Conservation (phyloP, 2,113 vertebrate genomes). For the Daphoenositta chrysoptera region DNA sequence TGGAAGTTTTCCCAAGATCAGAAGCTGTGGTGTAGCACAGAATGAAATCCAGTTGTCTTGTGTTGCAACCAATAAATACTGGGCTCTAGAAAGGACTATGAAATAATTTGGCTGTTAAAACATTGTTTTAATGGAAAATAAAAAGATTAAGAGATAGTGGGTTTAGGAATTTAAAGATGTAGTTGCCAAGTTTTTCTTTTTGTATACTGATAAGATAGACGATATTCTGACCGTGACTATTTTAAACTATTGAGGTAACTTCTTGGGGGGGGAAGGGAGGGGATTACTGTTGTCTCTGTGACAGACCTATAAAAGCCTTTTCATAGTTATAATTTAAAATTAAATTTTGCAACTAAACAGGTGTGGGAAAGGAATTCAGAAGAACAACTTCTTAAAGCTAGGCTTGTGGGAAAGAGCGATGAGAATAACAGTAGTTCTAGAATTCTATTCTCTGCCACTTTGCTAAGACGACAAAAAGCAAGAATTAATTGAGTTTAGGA, state of each 20-base stretch:
- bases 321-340: not conserved
- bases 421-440: not conserved
- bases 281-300: not conserved
- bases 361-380: not conserved
- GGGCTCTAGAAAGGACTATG: not conserved
- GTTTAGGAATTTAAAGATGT: not conserved
- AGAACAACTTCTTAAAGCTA: not conserved
- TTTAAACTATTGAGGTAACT: not conserved
- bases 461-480: not conserved
- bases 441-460: not conserved
- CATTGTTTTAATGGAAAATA: not conserved
- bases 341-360: not conserved
- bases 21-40: not conserved
- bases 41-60: not conserved
- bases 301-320: not conserved
- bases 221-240: not conserved
- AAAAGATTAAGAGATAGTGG: accelerated
- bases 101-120: not conserved
- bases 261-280: too few species aligned
- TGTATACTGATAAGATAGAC: not conserved
- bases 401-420: not conserved
- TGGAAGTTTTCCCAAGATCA: not conserved
- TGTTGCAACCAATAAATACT: not conserved
- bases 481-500: not conserved
- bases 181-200: not conserved